Evolutionary conservation across 2,797 vertebrate genomes (phyloP).

Genomic region (Poeciliopsis infans): DNA sequence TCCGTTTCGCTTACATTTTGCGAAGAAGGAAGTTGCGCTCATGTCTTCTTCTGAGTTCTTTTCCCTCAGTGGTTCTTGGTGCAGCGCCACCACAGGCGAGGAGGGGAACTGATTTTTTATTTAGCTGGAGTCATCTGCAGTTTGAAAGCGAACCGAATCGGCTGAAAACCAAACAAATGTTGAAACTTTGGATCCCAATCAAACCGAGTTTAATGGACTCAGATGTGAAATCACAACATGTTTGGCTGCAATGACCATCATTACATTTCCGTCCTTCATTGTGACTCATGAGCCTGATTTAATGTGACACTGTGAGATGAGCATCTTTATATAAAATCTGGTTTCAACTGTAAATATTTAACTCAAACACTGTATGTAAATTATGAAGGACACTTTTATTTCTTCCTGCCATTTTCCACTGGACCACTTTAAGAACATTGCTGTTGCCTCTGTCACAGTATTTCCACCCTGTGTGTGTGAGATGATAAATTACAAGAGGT

Average conservation of each 20-base stretch:
- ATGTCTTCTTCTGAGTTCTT: too few relatives aligned
- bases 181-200: too few relatives aligned
- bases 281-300: neutral
- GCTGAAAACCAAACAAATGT: too few relatives aligned
- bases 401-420: conserved; percentile 1
- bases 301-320: neutral
- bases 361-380: neutral
- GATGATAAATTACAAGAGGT: conserved; percentile 12
- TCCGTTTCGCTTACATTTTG: too few relatives aligned
- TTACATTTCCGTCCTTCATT: neutral
- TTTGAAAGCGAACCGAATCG: too few relatives aligned
- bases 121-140: too few relatives aligned
- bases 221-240: too few relatives aligned
- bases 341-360: conserved; percentile 8
- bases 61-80: too few relatives aligned
- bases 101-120: too few relatives aligned
- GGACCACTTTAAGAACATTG: conserved; percentile 3
- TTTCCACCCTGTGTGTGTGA: neutral
- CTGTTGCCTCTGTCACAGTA: conserved; percentile 14
- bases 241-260: neutral
- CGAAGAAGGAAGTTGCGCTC: too few relatives aligned
- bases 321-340: neutral
- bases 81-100: too few relatives aligned
- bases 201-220: too few relatives aligned
- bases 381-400: conserved; percentile 17